phyloP scores from a whole-genome alignment of 2,113 vertebrate genomes.

The Thunnus maccoyii region DNA sequence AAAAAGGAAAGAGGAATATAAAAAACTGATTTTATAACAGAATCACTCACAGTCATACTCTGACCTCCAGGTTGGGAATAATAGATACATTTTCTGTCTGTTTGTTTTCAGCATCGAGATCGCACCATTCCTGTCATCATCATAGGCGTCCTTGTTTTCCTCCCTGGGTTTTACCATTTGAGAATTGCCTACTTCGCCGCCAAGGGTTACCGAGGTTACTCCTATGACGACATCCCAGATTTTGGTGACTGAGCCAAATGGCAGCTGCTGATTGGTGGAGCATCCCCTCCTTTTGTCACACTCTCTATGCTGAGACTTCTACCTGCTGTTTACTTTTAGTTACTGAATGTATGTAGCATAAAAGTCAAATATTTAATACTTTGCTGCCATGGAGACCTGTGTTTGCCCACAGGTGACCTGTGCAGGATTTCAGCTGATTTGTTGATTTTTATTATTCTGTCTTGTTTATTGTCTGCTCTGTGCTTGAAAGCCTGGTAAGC shows the following conservation, averaged over 20 bases:
- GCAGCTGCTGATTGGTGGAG: neutral
- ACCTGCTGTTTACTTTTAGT: constrained; percentile 51
- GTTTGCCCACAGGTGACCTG: constrained; percentile 16
- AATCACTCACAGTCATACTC: too few relatives aligned
- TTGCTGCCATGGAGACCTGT: neutral
- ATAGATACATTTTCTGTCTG: neutral
- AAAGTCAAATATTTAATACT: neutral
- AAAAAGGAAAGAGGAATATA: too few relatives aligned
- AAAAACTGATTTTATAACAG: too few relatives aligned
- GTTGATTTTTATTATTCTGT: neutral
- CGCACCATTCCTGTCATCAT: constrained; percentile 93
- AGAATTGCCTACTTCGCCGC: constrained; percentile 96
- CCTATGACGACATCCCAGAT: constrained; percentile 97
- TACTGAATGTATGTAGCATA: constrained; percentile 43
- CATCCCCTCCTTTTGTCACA: neutral
- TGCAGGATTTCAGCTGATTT: neutral
- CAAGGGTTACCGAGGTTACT: constrained; percentile 95
- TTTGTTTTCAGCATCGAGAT: constrained; percentile 87
- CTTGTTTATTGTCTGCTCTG: neutral
- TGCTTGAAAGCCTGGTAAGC: constrained; percentile 6
- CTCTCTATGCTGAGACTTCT: constrained; percentile 27
- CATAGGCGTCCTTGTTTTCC: constrained; percentile 94
- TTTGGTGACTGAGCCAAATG: constrained; percentile 90
- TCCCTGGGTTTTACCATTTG: constrained; percentile 96
- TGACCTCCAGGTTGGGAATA: too few relatives aligned